Base-by-base conservation (phyloP, 2,888 invertebrate species). In the Omphaloscelis lunosa region DNA sequence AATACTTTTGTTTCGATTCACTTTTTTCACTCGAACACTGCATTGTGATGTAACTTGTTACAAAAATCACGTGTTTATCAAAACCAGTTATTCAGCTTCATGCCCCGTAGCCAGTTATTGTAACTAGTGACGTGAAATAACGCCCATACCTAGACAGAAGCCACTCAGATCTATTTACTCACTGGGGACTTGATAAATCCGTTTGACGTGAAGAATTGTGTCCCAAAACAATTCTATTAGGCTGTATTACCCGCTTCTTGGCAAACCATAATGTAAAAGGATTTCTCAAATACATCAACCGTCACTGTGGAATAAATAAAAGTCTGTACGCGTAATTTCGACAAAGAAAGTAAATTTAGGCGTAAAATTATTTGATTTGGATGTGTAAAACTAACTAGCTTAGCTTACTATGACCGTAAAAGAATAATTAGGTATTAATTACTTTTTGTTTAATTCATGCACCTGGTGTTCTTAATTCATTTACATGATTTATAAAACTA, bases 191-290 rank as follows among this genome's bases (percentile, higher is more conserved):
- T 80, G 53, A 79, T 61, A 73, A 61, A 72, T 73, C 45, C 45
- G 23, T 72, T 58, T 27, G 23, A 6, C 59, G 59, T 48, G 23
- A 78, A 66, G 65, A 73, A 73, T 73, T 66, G 74, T 15, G 78
- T 48, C 59, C 74, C 65, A 59, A 73, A 79, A 79, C 65, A 80
- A 73, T 79, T 66, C 34, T 45, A 48, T 66, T 53, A 66, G 23
- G 12, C 51, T 34, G 0, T 61, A 27, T 59, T n/a, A 66, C 53
- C 11, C 59, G 58, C 20, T 45, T 65, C 65, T 80, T 79, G 74
- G 80, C 73, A 53, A 11, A 12, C 53, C 63, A 34, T n/a, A 74
- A 79, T 80, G 74, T 73, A 53, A 66, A 66, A 34, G 27, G 34
- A 72, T 72, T 53, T 53, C 27, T 27, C n/a, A 53, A 41, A 80